Evolutionary conservation across 2,797 vertebrate species (phyloP).

Genomic region (Hephaestus fuliginosus): DNA sequence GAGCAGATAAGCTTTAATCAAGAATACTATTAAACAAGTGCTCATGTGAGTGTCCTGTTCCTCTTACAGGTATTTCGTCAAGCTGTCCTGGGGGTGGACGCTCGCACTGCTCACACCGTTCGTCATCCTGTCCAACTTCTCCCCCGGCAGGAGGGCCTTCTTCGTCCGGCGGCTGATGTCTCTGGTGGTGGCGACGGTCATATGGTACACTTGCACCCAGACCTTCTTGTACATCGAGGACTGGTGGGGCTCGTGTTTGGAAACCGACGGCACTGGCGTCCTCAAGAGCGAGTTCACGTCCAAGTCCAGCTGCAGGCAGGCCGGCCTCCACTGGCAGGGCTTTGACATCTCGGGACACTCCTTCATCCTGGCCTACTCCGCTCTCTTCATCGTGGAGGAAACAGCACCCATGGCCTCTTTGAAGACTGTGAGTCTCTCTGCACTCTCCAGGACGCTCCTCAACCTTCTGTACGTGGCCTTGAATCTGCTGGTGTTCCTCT

Average conservation of each 20-base stretch:
- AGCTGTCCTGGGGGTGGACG: conserved; percentile 96
- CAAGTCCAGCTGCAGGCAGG: conserved; percentile 86
- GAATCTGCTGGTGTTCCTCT: conserved; percentile 87
- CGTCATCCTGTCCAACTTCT: conserved; percentile 88
- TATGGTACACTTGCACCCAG: conserved; percentile 91
- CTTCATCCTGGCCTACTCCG: conserved; percentile 93
- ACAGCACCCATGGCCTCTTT: conserved; percentile 86
- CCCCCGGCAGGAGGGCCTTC: conserved; percentile 74
- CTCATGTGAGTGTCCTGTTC: background rate
- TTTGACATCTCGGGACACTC: conserved; percentile 97
- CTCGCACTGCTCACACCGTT: conserved; percentile 93
- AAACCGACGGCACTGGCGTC: conserved; percentile 26
- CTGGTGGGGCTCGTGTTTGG: conserved; percentile 88
- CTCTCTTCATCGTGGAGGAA: conserved; percentile 94
- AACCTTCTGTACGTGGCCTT: conserved; percentile 88
- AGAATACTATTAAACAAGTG: background rate
- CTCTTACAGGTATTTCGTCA: conserved; percentile 93
- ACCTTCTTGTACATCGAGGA: conserved; percentile 91
- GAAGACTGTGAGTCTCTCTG: conserved; percentile 60
- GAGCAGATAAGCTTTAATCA: background rate
- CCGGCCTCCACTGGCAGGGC: conserved; percentile 89
- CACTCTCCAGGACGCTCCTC: conserved; percentile 67
- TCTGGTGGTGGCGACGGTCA: conserved; percentile 88
- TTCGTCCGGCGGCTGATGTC: conserved; percentile 85
- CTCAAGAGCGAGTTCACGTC: conserved; percentile 63